Evolutionary conservation across 1,140 invertebrate genomes (phyloP), one percentile per base, ranked within the genome.

Genomic region (Hesperophylax magnus): DNA sequence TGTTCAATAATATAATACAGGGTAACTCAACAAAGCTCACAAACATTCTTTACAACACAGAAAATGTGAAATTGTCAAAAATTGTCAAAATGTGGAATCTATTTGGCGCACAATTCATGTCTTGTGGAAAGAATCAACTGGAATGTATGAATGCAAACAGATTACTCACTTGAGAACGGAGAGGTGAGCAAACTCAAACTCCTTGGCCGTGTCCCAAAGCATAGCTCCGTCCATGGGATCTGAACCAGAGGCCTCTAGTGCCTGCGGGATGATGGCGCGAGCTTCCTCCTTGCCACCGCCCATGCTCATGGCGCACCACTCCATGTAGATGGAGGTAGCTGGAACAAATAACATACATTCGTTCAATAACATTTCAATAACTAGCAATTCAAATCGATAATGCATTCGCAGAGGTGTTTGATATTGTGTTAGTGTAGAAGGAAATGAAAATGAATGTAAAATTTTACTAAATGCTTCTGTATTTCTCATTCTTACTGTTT

Each of bases 141-240:
- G 56, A 18, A 18, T n/a, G 6, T 8, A 9, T 58, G 56, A 11
- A 58, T n/a, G n/a, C n/a, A 58, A 58, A 20, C 6, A 58, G 17
- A 15, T 2, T 4, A 2, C 47, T 67, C 56, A 84, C 83, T 74
- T 79, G 63, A 84, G 65, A 17, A 81, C 61, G 15, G 69, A 84
- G 17, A 84, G 72, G 53, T 79, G 78, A 9, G 80, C 75, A 27
- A 84, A 67, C 47, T 84, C 83, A 75, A 75, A 84, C 75, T 84
- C 83, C 27, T 81, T 77, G 6, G 74, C 80, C 0, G 80, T 82
- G 54, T 82, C 83, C 83, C 83, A 84, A 17, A 84, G 31, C 78
- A 82, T 80, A n/a, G 83, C 54, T 1, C 83, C 83, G 47, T 81
- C 78, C 60, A 84, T 78, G 22, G 83, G 83, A 72, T 84, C 83